Conservation (phyloP, 2,888 invertebrate genomes). For the Lasius platythorax region DNA sequence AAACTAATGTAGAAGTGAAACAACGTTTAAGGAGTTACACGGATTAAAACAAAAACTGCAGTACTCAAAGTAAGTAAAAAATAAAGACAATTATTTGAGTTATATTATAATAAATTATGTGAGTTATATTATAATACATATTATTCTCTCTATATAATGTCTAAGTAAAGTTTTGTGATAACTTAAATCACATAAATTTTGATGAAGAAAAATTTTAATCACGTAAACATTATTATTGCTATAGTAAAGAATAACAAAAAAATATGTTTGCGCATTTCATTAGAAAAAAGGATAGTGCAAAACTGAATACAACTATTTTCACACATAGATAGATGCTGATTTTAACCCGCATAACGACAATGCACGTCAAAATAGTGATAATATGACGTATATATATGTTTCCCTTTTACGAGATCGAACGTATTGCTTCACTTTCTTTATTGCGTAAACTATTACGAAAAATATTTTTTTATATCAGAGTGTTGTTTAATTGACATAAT, state of each 20-base stretch:
- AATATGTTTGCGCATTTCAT: background rate
- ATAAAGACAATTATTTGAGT: background rate
- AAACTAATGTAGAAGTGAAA: slow-evolving; percentile 4
- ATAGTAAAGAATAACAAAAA: background rate
- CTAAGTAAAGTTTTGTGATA: background rate
- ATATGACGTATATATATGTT: slow-evolving; percentile 8
- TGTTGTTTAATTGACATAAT: slow-evolving; percentile 1
- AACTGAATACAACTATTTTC: background rate
- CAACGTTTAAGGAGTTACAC: background rate
- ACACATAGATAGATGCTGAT: background rate
- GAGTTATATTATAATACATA: background rate
- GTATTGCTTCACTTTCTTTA: background rate
- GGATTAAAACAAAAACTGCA: background rate
- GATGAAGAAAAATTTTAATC: background rate
- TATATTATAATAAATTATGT: slow-evolving; percentile 2
- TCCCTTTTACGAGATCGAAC: background rate
- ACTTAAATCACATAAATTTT: background rate
- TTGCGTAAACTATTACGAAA: background rate
- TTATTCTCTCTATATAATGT: background rate
- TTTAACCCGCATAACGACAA: slow-evolving; percentile 2
- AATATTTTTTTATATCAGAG: background rate
- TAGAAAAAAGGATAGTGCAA: background rate
- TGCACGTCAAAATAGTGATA: background rate
- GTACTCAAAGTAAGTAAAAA: slow-evolving; percentile 11
- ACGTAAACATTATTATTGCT: background rate